Evolutionary conservation across 2,113 vertebrate species (phyloP).

Genomic region (Phyllostomus hastatus): DNA sequence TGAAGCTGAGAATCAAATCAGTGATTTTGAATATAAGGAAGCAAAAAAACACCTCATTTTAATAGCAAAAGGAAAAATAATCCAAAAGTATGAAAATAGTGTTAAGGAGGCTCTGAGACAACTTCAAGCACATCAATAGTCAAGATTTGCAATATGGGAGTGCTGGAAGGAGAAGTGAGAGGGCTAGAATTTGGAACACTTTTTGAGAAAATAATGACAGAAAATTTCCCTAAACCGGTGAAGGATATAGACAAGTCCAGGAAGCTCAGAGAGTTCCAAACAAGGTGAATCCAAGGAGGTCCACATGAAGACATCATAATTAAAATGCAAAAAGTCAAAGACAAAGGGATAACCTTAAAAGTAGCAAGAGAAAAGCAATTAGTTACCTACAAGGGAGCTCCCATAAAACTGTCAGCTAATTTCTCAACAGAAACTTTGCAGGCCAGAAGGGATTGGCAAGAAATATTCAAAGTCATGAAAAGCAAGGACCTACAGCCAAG

Average conservation of each 20-base stretch:
- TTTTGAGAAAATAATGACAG: neutral
- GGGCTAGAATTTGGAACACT: neutral
- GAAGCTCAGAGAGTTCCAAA: neutral
- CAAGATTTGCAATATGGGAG: neutral
- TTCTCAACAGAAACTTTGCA: neutral
- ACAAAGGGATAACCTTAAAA: neutral
- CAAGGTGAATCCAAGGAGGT: neutral
- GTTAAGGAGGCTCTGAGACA: neutral
- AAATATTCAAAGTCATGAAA: neutral
- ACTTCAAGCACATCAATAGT: neutral
- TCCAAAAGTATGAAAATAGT: neutral
- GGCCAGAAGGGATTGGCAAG: neutral
- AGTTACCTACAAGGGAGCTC: neutral
- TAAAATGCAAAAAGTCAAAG: neutral
- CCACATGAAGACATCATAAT: neutral
- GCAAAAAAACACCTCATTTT: neutral
- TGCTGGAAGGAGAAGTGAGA: neutral
- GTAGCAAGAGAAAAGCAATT: neutral
- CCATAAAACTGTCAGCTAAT: neutral
- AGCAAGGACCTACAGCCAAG: neutral
- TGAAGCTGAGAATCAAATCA: neutral
- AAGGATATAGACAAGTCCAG: neutral
- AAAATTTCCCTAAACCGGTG: neutral
- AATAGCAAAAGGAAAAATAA: neutral
- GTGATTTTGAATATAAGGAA: neutral